These are phyloP conservation scores for Catamblyrhynchus diadema DNA, from an alignment of 2,797 vertebrate genomes.

Conservation along the genomic window DNA sequence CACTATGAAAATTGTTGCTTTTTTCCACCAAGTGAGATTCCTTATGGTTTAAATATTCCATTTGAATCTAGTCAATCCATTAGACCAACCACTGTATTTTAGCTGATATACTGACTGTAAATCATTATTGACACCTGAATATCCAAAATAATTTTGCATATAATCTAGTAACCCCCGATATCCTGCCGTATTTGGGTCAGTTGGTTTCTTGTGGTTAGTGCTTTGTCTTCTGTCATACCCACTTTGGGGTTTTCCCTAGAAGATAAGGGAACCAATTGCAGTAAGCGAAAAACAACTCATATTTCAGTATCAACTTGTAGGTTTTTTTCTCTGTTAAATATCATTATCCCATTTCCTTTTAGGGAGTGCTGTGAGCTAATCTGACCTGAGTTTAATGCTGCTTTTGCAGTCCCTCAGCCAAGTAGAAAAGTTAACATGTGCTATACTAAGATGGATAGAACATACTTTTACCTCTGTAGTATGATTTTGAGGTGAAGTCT, in stretches of 20 bases:
- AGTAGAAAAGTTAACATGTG: background rate
- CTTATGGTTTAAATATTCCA: background rate
- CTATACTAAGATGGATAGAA: background rate
- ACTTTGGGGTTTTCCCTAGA: background rate
- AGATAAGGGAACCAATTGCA: background rate
- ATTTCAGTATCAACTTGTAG: background rate
- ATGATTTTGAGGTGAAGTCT: background rate
- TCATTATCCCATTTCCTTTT: background rate
- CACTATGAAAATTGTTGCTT: background rate
- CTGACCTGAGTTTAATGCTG: background rate
- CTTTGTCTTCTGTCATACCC: background rate
- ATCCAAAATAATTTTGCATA: background rate
- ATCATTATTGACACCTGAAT: background rate
- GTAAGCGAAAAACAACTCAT: background rate
- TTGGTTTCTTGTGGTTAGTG: background rate
- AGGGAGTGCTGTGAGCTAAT: background rate
- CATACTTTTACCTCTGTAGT: background rate
- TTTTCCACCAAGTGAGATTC: background rate
- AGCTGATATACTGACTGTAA: background rate
- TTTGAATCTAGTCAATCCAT: background rate
- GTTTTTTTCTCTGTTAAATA: background rate
- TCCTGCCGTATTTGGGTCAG: background rate
- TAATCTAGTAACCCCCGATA: background rate
- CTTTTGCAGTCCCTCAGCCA: background rate
- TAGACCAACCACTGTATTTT: background rate